phyloP scores from a whole-genome alignment of 2,113 vertebrate genomes.

The Hystrix brachyura region DNA sequence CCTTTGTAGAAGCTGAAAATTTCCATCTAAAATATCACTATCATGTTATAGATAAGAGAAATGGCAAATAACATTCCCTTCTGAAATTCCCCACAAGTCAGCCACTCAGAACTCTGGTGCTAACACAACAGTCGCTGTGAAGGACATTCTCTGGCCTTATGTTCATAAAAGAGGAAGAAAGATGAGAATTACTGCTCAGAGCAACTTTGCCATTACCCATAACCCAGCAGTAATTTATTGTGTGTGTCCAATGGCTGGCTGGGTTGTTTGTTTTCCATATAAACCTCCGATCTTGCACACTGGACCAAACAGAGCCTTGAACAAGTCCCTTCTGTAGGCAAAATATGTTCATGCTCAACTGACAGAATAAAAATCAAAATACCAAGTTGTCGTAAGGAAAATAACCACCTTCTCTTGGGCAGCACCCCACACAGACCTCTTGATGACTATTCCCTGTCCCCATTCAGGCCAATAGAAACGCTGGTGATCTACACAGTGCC shows the following conservation, averaged over 20 bases:
- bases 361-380: conserved; percentile 46
- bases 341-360: neutral
- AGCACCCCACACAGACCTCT: neutral
- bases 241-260: neutral
- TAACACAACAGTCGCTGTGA: conserved; percentile 48
- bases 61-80: conserved; percentile 28
- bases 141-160: conserved; percentile 27
- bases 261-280: conserved; percentile 31
- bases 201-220: neutral
- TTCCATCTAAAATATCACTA: neutral
- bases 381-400: neutral
- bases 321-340: neutral
- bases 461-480: neutral
- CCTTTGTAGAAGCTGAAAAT: neutral
- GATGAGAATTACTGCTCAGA: conserved; percentile 57
- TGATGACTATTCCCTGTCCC: neutral
- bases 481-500: neutral
- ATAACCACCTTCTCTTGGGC: neutral
- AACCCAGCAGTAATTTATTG: conserved; percentile 36
- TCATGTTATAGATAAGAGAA: conserved; percentile 45
- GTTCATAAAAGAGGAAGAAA: conserved; percentile 13
- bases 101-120: neutral
- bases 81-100: conserved; percentile 52
- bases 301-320: conserved; percentile 16
- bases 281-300: conserved; percentile 53